A percentile compares a stretch with the other conserved stretches of the same genome.
Evolutionary conservation across 2,113 vertebrate species (phyloP).

Genomic region (Pomatorhinus ruficollis): DNA sequence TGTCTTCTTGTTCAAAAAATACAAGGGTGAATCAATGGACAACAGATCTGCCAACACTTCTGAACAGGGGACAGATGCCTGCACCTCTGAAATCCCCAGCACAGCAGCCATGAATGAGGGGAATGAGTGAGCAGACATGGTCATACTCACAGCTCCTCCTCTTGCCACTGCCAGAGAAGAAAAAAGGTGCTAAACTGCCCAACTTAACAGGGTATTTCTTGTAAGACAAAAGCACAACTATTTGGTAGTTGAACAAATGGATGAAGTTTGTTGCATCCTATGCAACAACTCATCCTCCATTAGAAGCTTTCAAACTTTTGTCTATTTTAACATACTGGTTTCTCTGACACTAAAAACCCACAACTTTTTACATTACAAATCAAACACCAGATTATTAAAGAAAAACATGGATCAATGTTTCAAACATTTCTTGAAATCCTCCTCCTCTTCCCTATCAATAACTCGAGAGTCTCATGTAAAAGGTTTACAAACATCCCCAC

Average conservation of each 20-base stretch:
- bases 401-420: not conserved
- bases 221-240: not conserved
- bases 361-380: not conserved
- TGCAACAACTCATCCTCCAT: not conserved
- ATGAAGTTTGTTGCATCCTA: not conserved
- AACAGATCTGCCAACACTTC: not conserved
- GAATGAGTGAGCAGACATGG: not conserved
- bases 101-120: not conserved
- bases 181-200: not conserved
- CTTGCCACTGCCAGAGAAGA: not conserved
- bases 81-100: not conserved
- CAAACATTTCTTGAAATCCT: not conserved
- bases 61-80: not conserved
- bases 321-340: not conserved
- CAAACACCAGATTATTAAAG: not conserved
- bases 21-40: not conserved
- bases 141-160: not conserved
- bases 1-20: not conserved
- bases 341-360: not conserved
- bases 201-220: not conserved
- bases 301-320: not conserved
- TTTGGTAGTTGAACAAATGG: not conserved
- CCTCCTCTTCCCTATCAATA: not conserved
- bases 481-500: not conserved
- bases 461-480: rapidly evolving